Percentiles rank a stretch among this genome's conserved stretches.
These are phyloP conservation scores for Cynodonichthys magdalenae DNA, from an alignment of 2,797 vertebrate genomes.

Conservation along the genomic window DNA sequence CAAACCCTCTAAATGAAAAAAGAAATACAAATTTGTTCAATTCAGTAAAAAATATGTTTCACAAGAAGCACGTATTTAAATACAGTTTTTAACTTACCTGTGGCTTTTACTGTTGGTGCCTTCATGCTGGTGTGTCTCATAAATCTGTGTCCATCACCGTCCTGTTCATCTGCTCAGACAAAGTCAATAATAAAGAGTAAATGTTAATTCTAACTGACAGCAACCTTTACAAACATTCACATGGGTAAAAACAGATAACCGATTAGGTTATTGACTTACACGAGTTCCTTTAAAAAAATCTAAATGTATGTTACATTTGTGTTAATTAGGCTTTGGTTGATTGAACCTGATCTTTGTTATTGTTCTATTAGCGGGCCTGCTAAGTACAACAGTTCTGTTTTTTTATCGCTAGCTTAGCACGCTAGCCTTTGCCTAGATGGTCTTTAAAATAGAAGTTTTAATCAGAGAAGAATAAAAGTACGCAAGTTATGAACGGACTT, in stretches of 20 bases:
- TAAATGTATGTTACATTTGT: too few relatives aligned
- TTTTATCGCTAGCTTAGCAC: not conserved
- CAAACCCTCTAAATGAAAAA: slow-evolving; percentile 84
- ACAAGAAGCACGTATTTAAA: not conserved
- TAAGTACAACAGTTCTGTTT: too few relatives aligned
- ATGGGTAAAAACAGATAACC: not conserved
- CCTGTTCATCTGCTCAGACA: slow-evolving; percentile 84
- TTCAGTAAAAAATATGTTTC: not conserved
- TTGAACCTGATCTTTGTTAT: too few relatives aligned
- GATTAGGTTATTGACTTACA: not conserved
- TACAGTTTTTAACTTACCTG: slow-evolving; percentile 78
- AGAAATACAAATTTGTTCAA: rapidly evolving
- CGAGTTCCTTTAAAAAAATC: not conserved
- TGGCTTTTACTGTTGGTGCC: slow-evolving; percentile 87
- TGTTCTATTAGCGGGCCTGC: too few relatives aligned
- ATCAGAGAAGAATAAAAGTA: not conserved
- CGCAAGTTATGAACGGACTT: not conserved
- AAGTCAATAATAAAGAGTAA: not conserved
- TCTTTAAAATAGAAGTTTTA: not conserved
- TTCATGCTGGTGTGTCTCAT: slow-evolving; percentile 76
- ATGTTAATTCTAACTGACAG: too few relatives aligned
- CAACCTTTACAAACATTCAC: not conserved
- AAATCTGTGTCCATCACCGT: slow-evolving; percentile 80
- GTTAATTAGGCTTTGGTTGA: too few relatives aligned
- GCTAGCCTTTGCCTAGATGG: not conserved